Conservation (phyloP, 2,888 invertebrate genomes). For the Norana najaformis region DNA sequence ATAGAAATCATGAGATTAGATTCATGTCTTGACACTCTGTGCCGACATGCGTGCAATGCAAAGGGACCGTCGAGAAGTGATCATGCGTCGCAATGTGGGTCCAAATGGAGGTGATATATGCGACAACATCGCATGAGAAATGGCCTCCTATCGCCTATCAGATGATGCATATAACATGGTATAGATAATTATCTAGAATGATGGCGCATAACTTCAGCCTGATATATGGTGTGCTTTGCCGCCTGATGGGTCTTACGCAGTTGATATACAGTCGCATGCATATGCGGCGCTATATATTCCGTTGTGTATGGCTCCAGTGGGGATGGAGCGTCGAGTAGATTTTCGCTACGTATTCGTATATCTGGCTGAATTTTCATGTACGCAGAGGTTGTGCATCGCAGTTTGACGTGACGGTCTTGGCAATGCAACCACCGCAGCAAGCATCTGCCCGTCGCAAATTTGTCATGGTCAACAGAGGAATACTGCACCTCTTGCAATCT, state of each 20-base stretch:
- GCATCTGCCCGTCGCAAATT: not conserved
- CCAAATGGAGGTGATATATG: not conserved
- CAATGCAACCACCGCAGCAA: not conserved
- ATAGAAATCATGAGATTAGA: not conserved
- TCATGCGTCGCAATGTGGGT: not conserved
- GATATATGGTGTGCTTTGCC: not conserved
- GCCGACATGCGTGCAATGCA: not conserved
- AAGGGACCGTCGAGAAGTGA: not conserved
- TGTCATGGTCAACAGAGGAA: not conserved
- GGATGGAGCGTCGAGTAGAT: too few relatives aligned
- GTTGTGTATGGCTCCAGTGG: not conserved
- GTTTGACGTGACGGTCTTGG: not conserved
- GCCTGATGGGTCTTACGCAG: not conserved
- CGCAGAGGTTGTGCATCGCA: not conserved
- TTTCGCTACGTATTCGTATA: not conserved
- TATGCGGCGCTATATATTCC: not conserved
- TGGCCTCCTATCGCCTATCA: not conserved
- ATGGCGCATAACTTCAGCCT: not conserved
- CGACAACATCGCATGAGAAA: not conserved
- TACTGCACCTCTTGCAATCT: too few relatives aligned
- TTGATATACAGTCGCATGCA: not conserved
- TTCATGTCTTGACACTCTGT: not conserved
- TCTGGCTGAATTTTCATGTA: not conserved
- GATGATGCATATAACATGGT: not conserved
- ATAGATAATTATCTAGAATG: not conserved